Percentiles rank a stretch among this genome's conserved stretches.
phyloP scores from a whole-genome alignment of 2,888 invertebrate genomes.

The Habroteleia sp. region DNA sequence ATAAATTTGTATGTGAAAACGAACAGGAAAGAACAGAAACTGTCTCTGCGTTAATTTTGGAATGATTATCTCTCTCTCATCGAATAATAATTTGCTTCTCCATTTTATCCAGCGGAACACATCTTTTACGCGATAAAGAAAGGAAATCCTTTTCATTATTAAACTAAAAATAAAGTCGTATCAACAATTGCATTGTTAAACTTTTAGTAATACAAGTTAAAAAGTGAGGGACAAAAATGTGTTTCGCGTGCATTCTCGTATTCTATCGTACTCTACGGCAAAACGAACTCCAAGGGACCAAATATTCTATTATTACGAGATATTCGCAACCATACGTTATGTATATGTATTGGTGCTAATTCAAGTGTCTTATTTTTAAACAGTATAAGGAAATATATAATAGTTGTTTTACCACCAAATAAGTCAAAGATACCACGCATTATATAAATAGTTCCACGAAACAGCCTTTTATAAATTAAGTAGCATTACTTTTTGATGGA shows the following conservation, averaged over 20 bases:
- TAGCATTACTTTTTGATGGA: no score
- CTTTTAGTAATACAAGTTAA: no score
- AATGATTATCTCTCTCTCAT: conserved; percentile 59
- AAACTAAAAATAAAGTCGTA: no score
- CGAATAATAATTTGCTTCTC: conserved; percentile 56
- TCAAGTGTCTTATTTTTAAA: conserved; percentile 34
- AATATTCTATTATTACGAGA: conserved; percentile 35
- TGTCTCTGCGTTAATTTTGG: conserved; percentile 18
- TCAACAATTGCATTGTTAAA: no score
- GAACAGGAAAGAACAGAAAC: neutral
- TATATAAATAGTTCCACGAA: conserved; percentile 18
- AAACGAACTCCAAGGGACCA: conserved; percentile 37
- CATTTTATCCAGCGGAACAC: conserved; percentile 19
- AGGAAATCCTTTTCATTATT: no score
- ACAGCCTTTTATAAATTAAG: neutral
- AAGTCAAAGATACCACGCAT: conserved; percentile 18
- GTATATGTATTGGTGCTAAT: conserved; percentile 45
- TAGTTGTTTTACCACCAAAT: conserved; percentile 28
- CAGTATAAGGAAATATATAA: conserved; percentile 29
- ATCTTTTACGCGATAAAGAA: no score
- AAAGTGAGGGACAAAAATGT: conserved; percentile 21
- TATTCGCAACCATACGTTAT: conserved; percentile 38
- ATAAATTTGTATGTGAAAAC: conserved; percentile 3
- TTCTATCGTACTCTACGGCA: conserved; percentile 29
- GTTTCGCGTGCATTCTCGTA: conserved; percentile 25